Percentiles rank a stretch among this genome's conserved stretches.
These are phyloP conservation scores for Prietella phreatophila DNA, from an alignment of 2,113 vertebrate species.

Conservation along the genomic window DNA sequence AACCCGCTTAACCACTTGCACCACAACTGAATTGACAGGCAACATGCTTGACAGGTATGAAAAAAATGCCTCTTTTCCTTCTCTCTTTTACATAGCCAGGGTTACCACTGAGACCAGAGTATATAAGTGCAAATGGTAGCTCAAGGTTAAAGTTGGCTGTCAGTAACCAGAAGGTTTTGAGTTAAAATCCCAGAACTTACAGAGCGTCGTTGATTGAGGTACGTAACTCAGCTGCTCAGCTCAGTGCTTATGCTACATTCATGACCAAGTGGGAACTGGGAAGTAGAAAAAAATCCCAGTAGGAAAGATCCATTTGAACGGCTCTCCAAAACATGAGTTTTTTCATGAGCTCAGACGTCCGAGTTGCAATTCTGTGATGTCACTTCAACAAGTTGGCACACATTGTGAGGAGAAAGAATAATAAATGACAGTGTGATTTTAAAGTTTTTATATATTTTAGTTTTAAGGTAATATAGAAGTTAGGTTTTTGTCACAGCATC, in stretches of 20 bases:
- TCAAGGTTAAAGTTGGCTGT: neutral
- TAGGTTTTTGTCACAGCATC: neutral
- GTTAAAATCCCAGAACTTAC: neutral
- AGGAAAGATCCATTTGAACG: neutral
- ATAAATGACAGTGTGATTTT: no score
- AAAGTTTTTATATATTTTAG: neutral
- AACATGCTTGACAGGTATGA: neutral
- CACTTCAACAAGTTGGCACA: neutral
- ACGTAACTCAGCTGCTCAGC: neutral
- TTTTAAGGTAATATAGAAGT: neutral
- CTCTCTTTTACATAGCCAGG: neutral
- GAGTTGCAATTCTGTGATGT: neutral
- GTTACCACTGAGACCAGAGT: neutral
- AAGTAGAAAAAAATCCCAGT: neutral
- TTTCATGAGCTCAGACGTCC: neutral
- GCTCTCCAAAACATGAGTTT: neutral
- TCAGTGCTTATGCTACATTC: neutral
- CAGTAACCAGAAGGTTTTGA: neutral
- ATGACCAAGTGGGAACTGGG: no score
- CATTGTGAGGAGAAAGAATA: neutral
- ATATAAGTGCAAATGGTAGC: neutral
- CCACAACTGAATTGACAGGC: neutral
- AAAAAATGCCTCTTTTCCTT: neutral
- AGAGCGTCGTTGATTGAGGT: neutral
- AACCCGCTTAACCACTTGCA: no score